phyloP scores from a whole-genome alignment of 2,888 invertebrate genomes.

The Habrosyne pyritoides region DNA sequence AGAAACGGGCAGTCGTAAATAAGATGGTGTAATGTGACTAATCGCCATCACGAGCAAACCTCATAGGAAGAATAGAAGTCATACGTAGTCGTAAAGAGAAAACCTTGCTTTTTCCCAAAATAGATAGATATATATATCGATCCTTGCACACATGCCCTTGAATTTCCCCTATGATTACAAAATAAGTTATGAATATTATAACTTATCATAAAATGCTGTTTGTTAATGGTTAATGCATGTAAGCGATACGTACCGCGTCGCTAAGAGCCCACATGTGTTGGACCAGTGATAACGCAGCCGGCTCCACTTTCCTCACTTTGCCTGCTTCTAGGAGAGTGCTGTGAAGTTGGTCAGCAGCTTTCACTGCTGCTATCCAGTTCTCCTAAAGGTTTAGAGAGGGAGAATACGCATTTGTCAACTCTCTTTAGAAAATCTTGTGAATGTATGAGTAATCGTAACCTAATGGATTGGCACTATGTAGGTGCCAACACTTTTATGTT shows the following conservation, averaged over 20 bases:
- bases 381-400: constrained; percentile 52
- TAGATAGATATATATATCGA: not conserved
- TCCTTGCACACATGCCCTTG: not conserved
- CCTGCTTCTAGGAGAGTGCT: constrained; percentile 63
- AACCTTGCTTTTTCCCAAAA: too few species aligned
- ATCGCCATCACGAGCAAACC: too few species aligned
- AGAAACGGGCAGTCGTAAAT: too few species aligned
- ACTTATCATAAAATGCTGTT: constrained; percentile 7
- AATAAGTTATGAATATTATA: not conserved
- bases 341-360: constrained; percentile 76
- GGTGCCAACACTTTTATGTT: too few species aligned
- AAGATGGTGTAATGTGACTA: too few species aligned
- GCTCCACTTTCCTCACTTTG: constrained; percentile 65
- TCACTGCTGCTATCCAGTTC: constrained; percentile 77
- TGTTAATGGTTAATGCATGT: constrained; percentile 5
- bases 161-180: not conserved
- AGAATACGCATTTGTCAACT: too few species aligned
- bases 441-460: not conserved
- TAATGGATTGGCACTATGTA: too few species aligned
- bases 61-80: too few species aligned
- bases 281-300: constrained; percentile 67
- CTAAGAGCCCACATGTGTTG: constrained; percentile 80
- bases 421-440: too few species aligned
- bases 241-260: constrained; percentile 56
- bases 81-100: too few species aligned